These are phyloP conservation scores for Gnatocerus cornutus DNA, from an alignment of 2,888 invertebrate species.

Conservation along the genomic window DNA sequence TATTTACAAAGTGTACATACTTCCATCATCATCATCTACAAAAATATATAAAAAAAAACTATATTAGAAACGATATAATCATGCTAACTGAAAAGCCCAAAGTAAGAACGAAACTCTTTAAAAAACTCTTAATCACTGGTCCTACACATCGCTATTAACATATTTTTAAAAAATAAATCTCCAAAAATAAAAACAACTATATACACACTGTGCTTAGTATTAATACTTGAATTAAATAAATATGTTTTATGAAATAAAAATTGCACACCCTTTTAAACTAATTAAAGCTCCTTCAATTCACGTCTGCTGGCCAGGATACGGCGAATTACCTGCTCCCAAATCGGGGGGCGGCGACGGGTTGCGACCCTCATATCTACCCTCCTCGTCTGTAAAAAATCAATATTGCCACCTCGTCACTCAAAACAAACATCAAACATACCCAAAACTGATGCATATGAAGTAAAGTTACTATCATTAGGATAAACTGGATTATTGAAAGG, in stretches of 20 bases:
- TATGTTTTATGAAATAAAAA: slow-evolving; percentile 51
- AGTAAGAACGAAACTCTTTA: slow-evolving; percentile 45
- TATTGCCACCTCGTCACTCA: neutral
- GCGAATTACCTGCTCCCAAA: slow-evolving; percentile 54
- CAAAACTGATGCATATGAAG: slow-evolving; percentile 67
- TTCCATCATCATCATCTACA: slow-evolving; percentile 43
- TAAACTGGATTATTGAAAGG: slow-evolving; percentile 71
- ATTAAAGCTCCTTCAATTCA: slow-evolving; percentile 56
- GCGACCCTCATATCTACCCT: slow-evolving; percentile 69
- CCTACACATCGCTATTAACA: slow-evolving; percentile 47
- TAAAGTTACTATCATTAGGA: slow-evolving; percentile 67
- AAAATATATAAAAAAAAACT: slow-evolving; percentile 52
- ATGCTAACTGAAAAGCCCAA: slow-evolving; percentile 39
- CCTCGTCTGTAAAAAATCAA: slow-evolving; percentile 65
- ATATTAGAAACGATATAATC: slow-evolving; percentile 46
- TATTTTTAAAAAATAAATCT: slow-evolving; percentile 64
- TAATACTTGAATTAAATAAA: slow-evolving; percentile 53
- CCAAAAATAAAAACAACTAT: slow-evolving; percentile 65
- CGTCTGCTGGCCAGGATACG: slow-evolving; percentile 47
- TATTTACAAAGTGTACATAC: slow-evolving; percentile 44
- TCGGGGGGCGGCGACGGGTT: slow-evolving; percentile 71
- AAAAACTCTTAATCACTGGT: slow-evolving; percentile 52
- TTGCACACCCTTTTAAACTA: slow-evolving; percentile 58
- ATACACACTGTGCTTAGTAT: slow-evolving; percentile 59
- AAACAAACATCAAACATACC: slow-evolving; percentile 57